These are phyloP conservation scores for Busseola fusca DNA, from an alignment of 2,888 invertebrate genomes.

Conservation along the genomic window DNA sequence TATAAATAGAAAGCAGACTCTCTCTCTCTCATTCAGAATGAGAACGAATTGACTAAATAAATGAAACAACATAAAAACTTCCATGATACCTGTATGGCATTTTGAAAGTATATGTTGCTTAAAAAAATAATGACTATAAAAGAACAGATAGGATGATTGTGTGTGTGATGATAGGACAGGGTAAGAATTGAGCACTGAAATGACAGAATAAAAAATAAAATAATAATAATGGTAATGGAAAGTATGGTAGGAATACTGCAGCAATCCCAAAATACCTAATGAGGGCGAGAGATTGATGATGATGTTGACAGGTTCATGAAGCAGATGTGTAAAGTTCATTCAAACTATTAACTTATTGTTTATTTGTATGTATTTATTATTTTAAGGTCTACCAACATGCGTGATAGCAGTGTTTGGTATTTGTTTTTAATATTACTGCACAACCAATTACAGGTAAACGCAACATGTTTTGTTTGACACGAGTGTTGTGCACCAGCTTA, in stretches of 20 bases:
- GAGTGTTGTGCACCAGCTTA: not conserved
- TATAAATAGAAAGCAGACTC: too few relatives aligned
- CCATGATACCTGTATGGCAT: not conserved
- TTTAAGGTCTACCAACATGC: constrained; percentile 28
- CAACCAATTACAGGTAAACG: constrained; percentile 29
- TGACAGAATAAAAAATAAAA: too few relatives aligned
- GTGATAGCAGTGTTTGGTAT: constrained; percentile 14
- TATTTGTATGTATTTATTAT: constrained; percentile 23
- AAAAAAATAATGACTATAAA: not conserved
- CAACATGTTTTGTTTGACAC: constrained; percentile 7
- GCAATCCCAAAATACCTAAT: not conserved
- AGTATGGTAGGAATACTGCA: not conserved
- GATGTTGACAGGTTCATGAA: too few relatives aligned
- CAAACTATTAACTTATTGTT: not conserved
- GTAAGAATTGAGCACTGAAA: not conserved
- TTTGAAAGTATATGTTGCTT: not conserved
- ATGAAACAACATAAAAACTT: too few relatives aligned
- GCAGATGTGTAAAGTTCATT: not conserved
- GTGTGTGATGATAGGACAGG: not conserved
- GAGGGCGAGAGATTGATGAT: not conserved
- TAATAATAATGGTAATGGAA: not conserved
- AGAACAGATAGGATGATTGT: not conserved
- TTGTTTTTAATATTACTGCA: constrained; percentile 24
- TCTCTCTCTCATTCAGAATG: too few relatives aligned
- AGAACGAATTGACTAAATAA: too few relatives aligned